A percentile compares a stretch with the other conserved stretches of the same genome.
phyloP scores from a whole-genome alignment of 2,888 invertebrate genomes.

The Lithosia quadra region DNA sequence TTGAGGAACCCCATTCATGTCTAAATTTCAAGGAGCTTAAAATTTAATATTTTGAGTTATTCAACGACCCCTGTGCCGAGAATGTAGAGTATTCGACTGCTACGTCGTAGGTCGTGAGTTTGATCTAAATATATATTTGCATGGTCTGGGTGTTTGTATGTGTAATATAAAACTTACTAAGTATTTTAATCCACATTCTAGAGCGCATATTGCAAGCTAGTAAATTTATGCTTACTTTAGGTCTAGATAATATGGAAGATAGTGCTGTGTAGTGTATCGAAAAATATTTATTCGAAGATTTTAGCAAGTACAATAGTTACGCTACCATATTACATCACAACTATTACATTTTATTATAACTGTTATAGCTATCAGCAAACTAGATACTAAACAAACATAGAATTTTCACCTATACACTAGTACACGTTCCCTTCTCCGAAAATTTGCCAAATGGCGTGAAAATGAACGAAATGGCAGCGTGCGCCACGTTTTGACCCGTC shows the following conservation, averaged over 20 bases:
- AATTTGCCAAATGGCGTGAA: conserved; percentile 70
- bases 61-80: background rate
- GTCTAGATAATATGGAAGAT: too few species aligned
- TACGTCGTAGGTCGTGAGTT: background rate
- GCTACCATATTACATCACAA: too few species aligned
- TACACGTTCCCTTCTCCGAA: conserved; percentile 41
- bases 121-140: background rate
- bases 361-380: background rate
- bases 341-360: background rate
- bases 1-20: conserved; percentile 22
- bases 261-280: background rate
- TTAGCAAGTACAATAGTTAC: too few species aligned
- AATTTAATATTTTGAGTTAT: background rate
- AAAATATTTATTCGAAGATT: too few species aligned
- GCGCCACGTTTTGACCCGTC: conserved; percentile 67
- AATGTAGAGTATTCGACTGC: background rate
- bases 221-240: background rate
- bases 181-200: background rate
- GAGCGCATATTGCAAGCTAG: background rate
- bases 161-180: too few species aligned
- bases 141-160: too few species aligned
- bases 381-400: conserved; percentile 3
- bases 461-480: conserved; percentile 63
- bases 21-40: background rate
- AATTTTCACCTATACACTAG: conserved; percentile 11